Evolutionary conservation across 1,140 invertebrate species (phyloP).

Genomic region (Acromyrmex heyeri): DNA sequence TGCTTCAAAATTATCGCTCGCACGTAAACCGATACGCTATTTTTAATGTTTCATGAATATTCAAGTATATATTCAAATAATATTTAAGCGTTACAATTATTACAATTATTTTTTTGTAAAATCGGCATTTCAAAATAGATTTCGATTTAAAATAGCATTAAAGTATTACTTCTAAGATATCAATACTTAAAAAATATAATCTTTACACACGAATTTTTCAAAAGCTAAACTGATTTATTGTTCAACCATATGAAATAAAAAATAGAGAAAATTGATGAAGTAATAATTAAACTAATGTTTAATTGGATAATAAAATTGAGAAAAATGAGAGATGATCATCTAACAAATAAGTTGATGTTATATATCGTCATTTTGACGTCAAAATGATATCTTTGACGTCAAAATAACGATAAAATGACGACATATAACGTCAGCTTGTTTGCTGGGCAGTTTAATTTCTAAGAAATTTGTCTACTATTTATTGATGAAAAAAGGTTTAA

Average conservation of each 20-base stretch:
- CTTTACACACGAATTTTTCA: background rate
- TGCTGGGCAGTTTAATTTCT: background rate
- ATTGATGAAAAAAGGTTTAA: background rate
- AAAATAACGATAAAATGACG: no score
- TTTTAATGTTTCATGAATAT: constrained; percentile 16
- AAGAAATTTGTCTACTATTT: background rate
- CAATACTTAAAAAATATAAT: background rate
- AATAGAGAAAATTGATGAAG: background rate
- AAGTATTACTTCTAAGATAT: background rate
- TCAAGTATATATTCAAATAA: constrained; percentile 18
- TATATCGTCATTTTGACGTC: no score
- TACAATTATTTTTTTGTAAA: background rate
- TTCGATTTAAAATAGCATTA: background rate
- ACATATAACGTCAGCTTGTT: no score
- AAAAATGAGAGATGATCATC: background rate
- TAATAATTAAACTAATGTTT: background rate
- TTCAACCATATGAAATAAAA: background rate
- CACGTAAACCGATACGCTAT: background rate
- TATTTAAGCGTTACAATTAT: constrained; percentile 1
- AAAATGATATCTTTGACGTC: no score
- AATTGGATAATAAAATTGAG: background rate
- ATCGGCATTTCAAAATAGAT: background rate
- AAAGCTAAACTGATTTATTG: background rate
- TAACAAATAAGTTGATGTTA: no score
- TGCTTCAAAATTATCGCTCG: background rate